A percentile compares a stretch with the other conserved stretches of the same genome.
Conservation (phyloP, 53 echinoderm and acorn worm species). For the Luidia sarsii region DNA sequence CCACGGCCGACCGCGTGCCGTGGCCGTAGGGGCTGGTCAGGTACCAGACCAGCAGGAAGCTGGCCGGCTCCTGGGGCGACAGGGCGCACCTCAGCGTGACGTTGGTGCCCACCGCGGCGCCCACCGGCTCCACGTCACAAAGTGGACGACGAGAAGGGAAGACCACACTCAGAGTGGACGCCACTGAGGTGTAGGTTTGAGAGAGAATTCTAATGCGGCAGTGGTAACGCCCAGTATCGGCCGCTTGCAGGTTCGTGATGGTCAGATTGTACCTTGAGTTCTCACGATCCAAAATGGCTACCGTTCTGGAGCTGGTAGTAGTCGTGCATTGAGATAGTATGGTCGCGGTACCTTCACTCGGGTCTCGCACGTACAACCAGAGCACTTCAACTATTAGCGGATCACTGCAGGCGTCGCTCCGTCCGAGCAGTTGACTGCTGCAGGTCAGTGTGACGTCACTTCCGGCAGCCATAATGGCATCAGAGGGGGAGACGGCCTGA, state of each 20-base stretch:
- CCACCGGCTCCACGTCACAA: background rate
- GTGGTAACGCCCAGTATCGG: background rate
- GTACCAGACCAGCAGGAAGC: constrained; percentile 20
- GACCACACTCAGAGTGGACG: background rate
- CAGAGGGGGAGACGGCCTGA: too few relatives aligned
- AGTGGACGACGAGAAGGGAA: background rate
- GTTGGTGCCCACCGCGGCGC: background rate
- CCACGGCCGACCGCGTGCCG: too few relatives aligned
- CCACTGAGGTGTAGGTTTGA: background rate
- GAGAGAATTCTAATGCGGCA: background rate
- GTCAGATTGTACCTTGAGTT: background rate
- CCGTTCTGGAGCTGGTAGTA: background rate
- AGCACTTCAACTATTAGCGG: too few relatives aligned
- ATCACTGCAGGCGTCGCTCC: too few relatives aligned
- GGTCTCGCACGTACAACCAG: background rate
- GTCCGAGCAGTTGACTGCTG: background rate
- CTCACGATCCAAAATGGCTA: background rate
- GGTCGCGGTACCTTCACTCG: background rate
- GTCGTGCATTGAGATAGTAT: background rate
- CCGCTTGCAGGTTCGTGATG: background rate
- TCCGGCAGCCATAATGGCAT: constrained; percentile 26
- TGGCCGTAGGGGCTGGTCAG: background rate
- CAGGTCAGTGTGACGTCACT: constrained; percentile 3
- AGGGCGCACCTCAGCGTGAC: constrained; percentile 9
- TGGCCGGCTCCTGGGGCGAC: background rate